Evolutionary conservation across 1,140 invertebrate genomes (phyloP), one percentile per base, ranked within the genome.

Genomic region (Hylaeus anthracinus): DNA sequence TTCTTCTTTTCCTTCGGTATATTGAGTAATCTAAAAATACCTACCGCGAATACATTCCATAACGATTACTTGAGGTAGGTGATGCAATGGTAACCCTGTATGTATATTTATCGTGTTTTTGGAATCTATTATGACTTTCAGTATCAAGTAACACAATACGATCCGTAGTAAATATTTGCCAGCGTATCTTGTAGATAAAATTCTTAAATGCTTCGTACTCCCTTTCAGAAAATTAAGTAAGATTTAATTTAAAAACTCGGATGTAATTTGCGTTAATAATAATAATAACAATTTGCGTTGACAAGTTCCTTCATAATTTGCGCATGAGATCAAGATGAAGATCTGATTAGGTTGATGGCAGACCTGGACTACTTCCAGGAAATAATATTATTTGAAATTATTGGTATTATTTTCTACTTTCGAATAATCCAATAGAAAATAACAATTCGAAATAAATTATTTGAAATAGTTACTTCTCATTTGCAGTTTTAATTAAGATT

Each of bases 11-110:
- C 37, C 39, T 12, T 26, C 26, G 26, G 3, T 41, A 48, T 8
- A 72, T 26, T 48, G 51, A 48, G 6, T 10, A 41, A 26, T 66
- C 77, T 73, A 79, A 65, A 73, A 79, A 79, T 79, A 79, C 58
- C 26, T 48, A 55, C 64, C 48, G 26, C 43, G 55, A 56, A 79
- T 48, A 66, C 65, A 72, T 73, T 66, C 61, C 43, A 37, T n/a
- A 41, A 79, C 55, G 5, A 51, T 56, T 79, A 10, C 4, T 65
- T 48, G n/a, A 79, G 61, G 37, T n/a, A 56, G 51, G 48, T 66
- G 70, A 79, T 56, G 77, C 15, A 73, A 79, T 39, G 41, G 1
- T 43, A 55, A n/a, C 37, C 14, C 26, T 26, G 26, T 48, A 73
- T 6, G 73, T 64, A 9, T 58, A 10, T 61, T 55, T 48, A 15